phyloP scores from a whole-genome alignment of 1,140 invertebrate genomes.

The Drosophila simulans region DNA sequence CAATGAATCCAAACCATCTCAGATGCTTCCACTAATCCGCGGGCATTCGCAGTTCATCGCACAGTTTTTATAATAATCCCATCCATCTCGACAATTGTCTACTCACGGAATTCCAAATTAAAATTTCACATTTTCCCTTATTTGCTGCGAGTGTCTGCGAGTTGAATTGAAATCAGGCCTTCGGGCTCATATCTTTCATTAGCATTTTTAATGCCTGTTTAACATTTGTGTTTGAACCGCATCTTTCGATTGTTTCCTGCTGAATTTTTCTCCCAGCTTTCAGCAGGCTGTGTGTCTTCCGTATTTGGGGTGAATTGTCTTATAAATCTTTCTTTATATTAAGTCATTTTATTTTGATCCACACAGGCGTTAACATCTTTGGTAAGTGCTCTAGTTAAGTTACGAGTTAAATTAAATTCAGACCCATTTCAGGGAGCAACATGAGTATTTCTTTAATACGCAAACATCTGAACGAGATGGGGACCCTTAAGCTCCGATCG shows the following conservation, averaged over 20 bases:
- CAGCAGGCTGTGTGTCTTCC: slow-evolving; percentile 15
- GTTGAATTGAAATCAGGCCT: slow-evolving; percentile 31
- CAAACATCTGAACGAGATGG: slow-evolving; percentile 31
- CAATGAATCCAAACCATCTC: slow-evolving; percentile 4
- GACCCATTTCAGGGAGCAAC: not conserved
- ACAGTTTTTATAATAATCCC: slow-evolving; percentile 42
- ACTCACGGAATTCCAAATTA: slow-evolving; percentile 58
- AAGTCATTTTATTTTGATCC: slow-evolving; percentile 11
- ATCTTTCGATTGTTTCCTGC: slow-evolving; percentile 7
- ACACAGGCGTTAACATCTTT: slow-evolving; percentile 9
- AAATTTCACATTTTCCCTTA: slow-evolving; percentile 50
- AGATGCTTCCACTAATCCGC: slow-evolving; percentile 24
- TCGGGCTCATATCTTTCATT: slow-evolving; percentile 35
- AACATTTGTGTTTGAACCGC: slow-evolving; percentile 61
- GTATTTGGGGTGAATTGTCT: not conserved
- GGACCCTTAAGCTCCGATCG: not conserved
- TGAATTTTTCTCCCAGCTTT: not conserved
- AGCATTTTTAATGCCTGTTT: slow-evolving; percentile 64
- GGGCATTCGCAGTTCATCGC: slow-evolving; percentile 29
- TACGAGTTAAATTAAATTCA: too few species aligned
- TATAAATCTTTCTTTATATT: not conserved
- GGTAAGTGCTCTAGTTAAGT: not conserved
- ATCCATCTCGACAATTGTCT: slow-evolving; percentile 48
- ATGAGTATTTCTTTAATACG: slow-evolving; percentile 41
- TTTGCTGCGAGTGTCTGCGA: slow-evolving; percentile 34